Evolutionary conservation across 1,140 invertebrate species (phyloP).

Genomic region (Heterodera carotae): DNA sequence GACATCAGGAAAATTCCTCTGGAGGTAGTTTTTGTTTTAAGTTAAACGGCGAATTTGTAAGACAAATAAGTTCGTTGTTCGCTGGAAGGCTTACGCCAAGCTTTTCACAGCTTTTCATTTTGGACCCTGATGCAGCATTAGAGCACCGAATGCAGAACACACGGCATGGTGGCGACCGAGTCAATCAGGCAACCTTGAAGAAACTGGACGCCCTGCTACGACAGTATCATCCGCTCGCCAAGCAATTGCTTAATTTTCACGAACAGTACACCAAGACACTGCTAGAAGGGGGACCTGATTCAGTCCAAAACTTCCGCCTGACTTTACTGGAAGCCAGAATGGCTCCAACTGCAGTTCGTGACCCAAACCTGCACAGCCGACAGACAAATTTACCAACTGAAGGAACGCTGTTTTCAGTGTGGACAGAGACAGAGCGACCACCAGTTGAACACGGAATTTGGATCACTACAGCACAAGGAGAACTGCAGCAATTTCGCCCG

Average conservation of each 20-base stretch:
- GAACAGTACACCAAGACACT: not conserved
- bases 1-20: not conserved
- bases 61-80: not conserved
- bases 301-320: not conserved
- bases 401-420: not conserved
- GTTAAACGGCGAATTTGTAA: slow-evolving; percentile 6
- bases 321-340: not conserved
- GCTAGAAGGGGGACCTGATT: not conserved
- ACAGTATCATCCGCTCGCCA: not conserved
- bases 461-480: not conserved
- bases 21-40: not conserved
- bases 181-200: not conserved
- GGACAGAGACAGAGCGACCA: slow-evolving; percentile 15
- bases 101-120: not conserved
- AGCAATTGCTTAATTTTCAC: slow-evolving; percentile 5
- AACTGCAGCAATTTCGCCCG: not conserved
- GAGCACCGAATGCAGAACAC: not conserved
- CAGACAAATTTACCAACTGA: slow-evolving; percentile 11
- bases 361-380: not conserved
- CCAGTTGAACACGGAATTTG: not conserved
- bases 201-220: not conserved
- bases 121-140: not conserved
- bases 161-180: not conserved
- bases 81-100: not conserved
- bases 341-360: not conserved